A percentile compares a stretch with the other conserved stretches of the same genome.
These are phyloP conservation scores for Platycnemis pennipes DNA, from an alignment of 2,888 invertebrate genomes.

Conservation along the genomic window DNA sequence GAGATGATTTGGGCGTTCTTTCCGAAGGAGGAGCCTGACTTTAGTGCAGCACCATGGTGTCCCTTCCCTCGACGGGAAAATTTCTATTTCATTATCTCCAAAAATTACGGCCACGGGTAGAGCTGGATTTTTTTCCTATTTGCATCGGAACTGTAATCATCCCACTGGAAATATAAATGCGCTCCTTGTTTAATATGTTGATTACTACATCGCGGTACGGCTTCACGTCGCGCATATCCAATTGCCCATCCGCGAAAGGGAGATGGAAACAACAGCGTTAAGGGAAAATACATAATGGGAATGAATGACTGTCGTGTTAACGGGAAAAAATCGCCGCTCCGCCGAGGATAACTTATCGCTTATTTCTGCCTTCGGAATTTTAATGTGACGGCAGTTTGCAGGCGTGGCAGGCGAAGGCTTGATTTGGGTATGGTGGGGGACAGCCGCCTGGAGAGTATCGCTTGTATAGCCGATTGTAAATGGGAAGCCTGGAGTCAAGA, in stretches of 20 bases:
- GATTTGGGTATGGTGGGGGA: constrained; percentile 9
- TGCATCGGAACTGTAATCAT: background rate
- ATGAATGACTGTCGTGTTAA: constrained; percentile 61
- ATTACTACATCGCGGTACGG: background rate
- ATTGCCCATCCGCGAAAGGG: background rate
- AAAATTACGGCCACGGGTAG: background rate
- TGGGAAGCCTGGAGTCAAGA: constrained; percentile 10
- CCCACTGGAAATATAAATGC: background rate
- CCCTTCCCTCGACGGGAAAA: background rate
- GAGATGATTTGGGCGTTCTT: background rate
- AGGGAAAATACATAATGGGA: constrained; percentile 22
- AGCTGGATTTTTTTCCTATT: background rate
- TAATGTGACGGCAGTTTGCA: constrained; percentile 53
- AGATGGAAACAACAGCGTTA: constrained; percentile 26
- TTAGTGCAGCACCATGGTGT: background rate
- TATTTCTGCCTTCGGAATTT: constrained; percentile 65
- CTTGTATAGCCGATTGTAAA: constrained; percentile 22
- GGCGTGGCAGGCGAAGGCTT: background rate
- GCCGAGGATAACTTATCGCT: constrained; percentile 42
- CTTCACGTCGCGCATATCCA: background rate
- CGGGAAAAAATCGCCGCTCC: constrained; percentile 44
- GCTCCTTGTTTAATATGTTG: constrained; percentile 15
- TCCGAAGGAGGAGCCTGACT: background rate
- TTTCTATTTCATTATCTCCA: background rate
- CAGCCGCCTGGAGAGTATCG: background rate